Evolutionary conservation across 2,888 invertebrate genomes (phyloP), one percentile per base, ranked within the genome.

Genomic region (Parasteatoda lunata): DNA sequence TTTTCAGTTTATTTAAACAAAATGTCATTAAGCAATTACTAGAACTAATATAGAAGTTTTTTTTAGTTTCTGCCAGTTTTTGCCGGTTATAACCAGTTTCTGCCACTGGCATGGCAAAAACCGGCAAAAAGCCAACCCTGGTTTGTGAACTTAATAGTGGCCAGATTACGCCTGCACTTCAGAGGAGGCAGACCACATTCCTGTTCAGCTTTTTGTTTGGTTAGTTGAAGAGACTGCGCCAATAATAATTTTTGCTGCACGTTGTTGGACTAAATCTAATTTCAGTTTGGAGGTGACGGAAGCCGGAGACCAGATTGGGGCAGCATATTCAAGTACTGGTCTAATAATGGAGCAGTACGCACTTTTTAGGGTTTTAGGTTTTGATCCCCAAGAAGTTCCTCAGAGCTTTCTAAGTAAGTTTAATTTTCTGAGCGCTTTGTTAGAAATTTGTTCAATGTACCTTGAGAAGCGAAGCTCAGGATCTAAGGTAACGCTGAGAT

Each of bases 301-400:
- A 15, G 30, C 54, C 6, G 8, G 52, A 72, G 54, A 45, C 77
- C 68, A 68, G 48, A 77, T 69, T 77, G 68, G 77, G 13, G 77
- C 15, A 1, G 69, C 9, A 52, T 69, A 77, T 77, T 77, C 69
- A 51, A 77, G 69, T n/a, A n/a, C n/a, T n/a, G n/a, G n/a, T n/a
- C n/a, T n/a, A n/a, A n/a, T n/a, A n/a, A n/a, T n/a, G n/a, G 15
- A 8, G 47, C 9, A 6, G 11, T 71, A 71, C 3, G 51, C 51
- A 11, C 45, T 73, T 73, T 73, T 48, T 49, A 73, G 30, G 3
- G 30, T 73, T 54, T n/a, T 7, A 5, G 52, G n/a, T 5, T 48
- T 73, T 54, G 54, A 13, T n/a, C 73, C 54, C 52, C 15, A 73
- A 45, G 52, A 54, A 54, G 73, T 51, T 11, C 73, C 54, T 30